Percentiles rank a stretch among this genome's conserved stretches.
Evolutionary conservation across 2,888 invertebrate species (phyloP).

Genomic region (Rotaria macrura): DNA sequence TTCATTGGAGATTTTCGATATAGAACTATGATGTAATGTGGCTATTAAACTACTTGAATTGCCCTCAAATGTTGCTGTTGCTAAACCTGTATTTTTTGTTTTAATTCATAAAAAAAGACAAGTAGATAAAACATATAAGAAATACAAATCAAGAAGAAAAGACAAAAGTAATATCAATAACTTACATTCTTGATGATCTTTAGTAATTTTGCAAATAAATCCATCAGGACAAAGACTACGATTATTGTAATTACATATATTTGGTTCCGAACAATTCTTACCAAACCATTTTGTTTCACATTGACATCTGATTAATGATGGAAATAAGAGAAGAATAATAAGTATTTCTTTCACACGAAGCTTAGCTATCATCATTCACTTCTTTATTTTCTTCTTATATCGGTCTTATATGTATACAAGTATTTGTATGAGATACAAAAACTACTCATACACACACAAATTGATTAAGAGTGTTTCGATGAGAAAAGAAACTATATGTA

Average conservation of each 20-base stretch:
- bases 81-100: neutral
- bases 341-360: neutral
- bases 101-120: too few species aligned
- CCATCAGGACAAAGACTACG: neutral
- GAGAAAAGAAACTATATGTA: neutral
- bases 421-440: too few species aligned
- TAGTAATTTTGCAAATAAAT: neutral
- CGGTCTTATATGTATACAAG: too few species aligned
- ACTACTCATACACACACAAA: neutral
- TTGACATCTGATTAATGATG: slow-evolving; percentile 4
- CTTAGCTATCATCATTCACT: neutral
- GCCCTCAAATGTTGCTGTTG: neutral
- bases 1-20: neutral
- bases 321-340: neutral
- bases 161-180: too few species aligned
- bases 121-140: too few species aligned
- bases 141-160: neutral
- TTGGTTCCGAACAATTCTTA: neutral
- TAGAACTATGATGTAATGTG: neutral
- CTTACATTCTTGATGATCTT: slow-evolving; percentile 17
- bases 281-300: neutral
- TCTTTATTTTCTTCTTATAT: too few species aligned
- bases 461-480: too few species aligned
- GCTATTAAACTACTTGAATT: slow-evolving; percentile 16
- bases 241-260: neutral